These are phyloP conservation scores for Lerista edwardsae DNA, from an alignment of 2,797 vertebrate genomes.

Conservation along the genomic window DNA sequence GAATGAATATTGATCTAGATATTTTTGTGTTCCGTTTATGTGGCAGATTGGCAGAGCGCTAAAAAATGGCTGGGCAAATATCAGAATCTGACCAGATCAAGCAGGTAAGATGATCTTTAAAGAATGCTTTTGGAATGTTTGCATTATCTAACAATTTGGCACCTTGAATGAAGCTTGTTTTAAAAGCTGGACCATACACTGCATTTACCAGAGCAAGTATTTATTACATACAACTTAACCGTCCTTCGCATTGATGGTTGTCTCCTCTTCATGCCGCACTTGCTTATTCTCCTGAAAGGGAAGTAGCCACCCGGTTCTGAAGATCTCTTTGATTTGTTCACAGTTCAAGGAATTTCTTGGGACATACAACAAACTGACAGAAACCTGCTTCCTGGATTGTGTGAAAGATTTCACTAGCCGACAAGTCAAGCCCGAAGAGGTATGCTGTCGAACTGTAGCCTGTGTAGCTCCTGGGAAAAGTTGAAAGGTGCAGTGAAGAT, in stretches of 20 bases:
- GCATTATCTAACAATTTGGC: neutral
- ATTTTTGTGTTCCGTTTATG: slow-evolving; percentile 63
- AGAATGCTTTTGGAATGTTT: slow-evolving; percentile 16
- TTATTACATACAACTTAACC: neutral
- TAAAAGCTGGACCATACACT: neutral
- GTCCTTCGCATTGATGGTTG: neutral
- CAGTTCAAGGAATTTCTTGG: slow-evolving; percentile 98
- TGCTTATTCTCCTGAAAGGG: neutral
- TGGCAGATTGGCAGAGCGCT: slow-evolving; percentile 43
- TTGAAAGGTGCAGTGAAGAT: neutral
- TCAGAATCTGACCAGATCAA: slow-evolving; percentile 96
- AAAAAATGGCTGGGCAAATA: slow-evolving; percentile 88
- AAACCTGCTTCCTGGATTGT: slow-evolving; percentile 97
- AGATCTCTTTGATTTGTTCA: slow-evolving; percentile 35
- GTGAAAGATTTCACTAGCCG: slow-evolving; percentile 95
- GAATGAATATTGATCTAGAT: slow-evolving; percentile 15
- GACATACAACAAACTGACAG: slow-evolving; percentile 97
- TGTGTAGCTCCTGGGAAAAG: neutral
- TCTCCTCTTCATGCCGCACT: neutral
- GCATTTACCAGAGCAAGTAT: neutral
- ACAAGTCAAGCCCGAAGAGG: slow-evolving; percentile 94
- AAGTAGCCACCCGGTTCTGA: neutral
- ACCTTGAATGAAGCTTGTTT: neutral
- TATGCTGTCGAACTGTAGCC: slow-evolving; percentile 59
- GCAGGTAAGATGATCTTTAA: slow-evolving; percentile 83